Percentiles rank a stretch among this genome's conserved stretches.
These are phyloP conservation scores for Brachionus rubens DNA, from an alignment of 1,140 invertebrate species.

Conservation along the genomic window DNA sequence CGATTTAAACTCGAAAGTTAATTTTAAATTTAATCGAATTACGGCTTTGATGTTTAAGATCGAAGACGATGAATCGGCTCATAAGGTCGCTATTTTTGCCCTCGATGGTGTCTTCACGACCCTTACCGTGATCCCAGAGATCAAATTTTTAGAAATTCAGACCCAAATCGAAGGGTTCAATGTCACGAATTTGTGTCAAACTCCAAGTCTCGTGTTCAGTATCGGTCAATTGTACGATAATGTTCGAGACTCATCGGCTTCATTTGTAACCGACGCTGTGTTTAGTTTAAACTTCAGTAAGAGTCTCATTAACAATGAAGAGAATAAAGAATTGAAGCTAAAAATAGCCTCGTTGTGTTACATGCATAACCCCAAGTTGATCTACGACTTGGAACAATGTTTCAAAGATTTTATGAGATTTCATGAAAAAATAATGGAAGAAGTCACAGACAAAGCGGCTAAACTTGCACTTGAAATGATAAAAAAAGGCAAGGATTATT, in stretches of 20 bases:
- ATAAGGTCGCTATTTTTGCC: neutral
- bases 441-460: constrained; percentile 86
- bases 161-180: constrained; percentile 6
- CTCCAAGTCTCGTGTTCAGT: neutral
- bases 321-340: constrained; percentile 62
- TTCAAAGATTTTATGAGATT: constrained; percentile 75
- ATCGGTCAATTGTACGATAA: neutral
- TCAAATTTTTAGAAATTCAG: neutral
- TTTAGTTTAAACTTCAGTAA: neutral
- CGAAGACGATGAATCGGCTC: neutral
- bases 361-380: constrained; percentile 79
- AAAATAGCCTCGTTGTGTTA: constrained; percentile 88
- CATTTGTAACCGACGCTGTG: neutral
- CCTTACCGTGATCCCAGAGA: neutral
- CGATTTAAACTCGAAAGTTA: constrained; percentile 14
- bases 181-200: neutral
- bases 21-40: constrained; percentile 26
- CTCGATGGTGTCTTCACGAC: neutral
- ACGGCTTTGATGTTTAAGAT: constrained; percentile 6
- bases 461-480: constrained; percentile 47
- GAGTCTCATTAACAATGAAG: neutral
- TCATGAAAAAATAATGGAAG: constrained; percentile 70
- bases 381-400: constrained; percentile 75
- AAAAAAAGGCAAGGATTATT: constrained; percentile 11
- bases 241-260: neutral